Evolutionary conservation across 2,888 invertebrate species (phyloP), one percentile per base, ranked within the genome.

Genomic region (Syritta pipiens): DNA sequence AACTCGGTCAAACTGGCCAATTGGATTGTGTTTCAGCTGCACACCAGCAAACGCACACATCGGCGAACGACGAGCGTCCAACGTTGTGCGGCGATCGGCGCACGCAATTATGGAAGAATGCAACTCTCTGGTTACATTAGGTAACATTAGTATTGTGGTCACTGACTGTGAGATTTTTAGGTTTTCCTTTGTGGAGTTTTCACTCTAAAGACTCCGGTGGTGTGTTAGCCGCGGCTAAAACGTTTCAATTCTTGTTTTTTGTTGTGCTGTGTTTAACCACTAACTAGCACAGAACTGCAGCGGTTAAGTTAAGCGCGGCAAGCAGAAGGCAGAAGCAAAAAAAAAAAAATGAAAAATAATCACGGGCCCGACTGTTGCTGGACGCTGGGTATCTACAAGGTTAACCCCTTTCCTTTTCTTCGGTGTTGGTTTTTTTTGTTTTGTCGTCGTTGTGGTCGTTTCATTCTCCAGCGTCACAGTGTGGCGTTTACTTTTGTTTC

Each of bases 51-150:
- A 3, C 30, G 9, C 10, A 26, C 6, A 20, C 4, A 4, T 14
- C 1, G 7, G 12, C 6, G 10, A 37, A 37, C 7, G 17, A 37
- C 10, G 10, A 7, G 28, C 7, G 7, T 28, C 28, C 28, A n/a
- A n/a, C n/a, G n/a, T n/a, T n/a, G n/a, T n/a, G n/a, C n/a, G n/a
- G n/a, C n/a, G n/a, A n/a, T n/a, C n/a, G n/a, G n/a, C n/a, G n/a
- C n/a, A n/a, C n/a, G 67, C 68, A 79, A 79, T 79, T 79, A 79
- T 79, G 79, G 72, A 79, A 79, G 72, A 79, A 79, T 79, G 74
- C 79, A 74, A 79, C 74, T 79, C 79, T 79, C 74, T 14, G 49
- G 68, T 79, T 79, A 74, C 74, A 60, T 79, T 79, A 46, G 49
- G 74, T 79, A 68, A 77, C 72, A 20, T 35, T 44, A 72, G 59